Conservation (phyloP, 2,888 invertebrate genomes). For the Dromius quadrimaculatus region DNA sequence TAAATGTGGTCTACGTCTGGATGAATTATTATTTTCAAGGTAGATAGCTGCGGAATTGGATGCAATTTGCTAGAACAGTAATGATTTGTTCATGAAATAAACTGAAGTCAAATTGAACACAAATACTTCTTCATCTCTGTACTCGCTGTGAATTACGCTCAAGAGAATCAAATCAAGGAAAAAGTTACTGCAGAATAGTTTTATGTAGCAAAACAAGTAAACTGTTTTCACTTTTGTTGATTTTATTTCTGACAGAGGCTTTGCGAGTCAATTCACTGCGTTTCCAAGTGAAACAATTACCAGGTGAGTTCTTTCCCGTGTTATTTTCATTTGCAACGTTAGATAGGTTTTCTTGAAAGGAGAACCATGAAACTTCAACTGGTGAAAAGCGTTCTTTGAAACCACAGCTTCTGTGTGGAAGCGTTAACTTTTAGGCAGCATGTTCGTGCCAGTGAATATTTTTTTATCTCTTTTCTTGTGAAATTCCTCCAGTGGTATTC, state of each 20-base stretch:
- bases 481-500: too few species aligned
- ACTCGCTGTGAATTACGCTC: slow-evolving; percentile 10
- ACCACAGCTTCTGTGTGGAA: slow-evolving; percentile 34
- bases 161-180: slow-evolving; percentile 9
- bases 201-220: slow-evolving; percentile 23
- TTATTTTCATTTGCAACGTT: slow-evolving; percentile 42
- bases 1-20: too few species aligned
- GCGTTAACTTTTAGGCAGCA: slow-evolving; percentile 29
- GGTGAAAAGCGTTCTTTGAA: slow-evolving; percentile 41
- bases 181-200: slow-evolving; percentile 21
- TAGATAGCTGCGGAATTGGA: too few species aligned
- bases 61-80: too few species aligned
- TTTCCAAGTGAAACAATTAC: slow-evolving; percentile 28
- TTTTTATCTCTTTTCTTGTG: too few species aligned
- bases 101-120: too few species aligned
- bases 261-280: not conserved
- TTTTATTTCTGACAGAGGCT: slow-evolving; percentile 7
- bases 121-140: too few species aligned
- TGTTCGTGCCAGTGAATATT: not conserved
- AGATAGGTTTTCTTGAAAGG: slow-evolving; percentile 36
- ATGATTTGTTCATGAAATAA: too few species aligned
- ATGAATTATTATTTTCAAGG: too few species aligned
- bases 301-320: slow-evolving; percentile 33
- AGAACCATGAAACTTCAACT: slow-evolving; percentile 32
- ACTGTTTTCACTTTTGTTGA: not conserved